These are phyloP conservation scores for Mico argentatus DNA, from an alignment of 2,797 vertebrate species.

Conservation along the genomic window DNA sequence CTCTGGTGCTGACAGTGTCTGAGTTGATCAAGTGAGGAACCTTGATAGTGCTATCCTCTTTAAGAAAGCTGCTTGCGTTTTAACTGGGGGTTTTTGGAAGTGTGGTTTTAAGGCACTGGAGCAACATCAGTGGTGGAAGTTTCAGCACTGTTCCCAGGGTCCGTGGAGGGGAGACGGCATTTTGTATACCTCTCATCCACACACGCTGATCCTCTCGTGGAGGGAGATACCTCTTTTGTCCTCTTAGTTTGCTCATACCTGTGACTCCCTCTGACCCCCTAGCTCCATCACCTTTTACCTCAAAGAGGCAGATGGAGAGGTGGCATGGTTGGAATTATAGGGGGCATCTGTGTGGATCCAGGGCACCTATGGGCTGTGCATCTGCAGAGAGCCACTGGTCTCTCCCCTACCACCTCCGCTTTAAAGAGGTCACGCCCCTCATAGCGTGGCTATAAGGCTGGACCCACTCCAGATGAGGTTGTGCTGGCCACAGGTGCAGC, in stretches of 20 bases:
- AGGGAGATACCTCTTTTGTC: neutral
- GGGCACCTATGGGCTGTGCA: rapidly evolving
- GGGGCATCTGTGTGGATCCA: neutral
- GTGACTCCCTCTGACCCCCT: neutral
- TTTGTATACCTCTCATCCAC: neutral
- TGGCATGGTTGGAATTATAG: neutral
- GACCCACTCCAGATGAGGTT: neutral
- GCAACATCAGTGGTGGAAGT: neutral
- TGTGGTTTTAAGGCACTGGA: neutral
- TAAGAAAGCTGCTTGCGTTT: neutral
- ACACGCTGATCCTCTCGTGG: neutral
- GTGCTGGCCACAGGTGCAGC: neutral
- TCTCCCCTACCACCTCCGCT: no score
- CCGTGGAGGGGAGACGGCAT: neutral
- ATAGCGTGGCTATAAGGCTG: neutral
- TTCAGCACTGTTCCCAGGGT: neutral
- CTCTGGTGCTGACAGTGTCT: neutral
- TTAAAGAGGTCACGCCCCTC: neutral
- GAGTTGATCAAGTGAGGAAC: neutral
- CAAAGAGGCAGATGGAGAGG: neutral
- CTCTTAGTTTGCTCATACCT: neutral
- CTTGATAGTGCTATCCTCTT: rapidly evolving
- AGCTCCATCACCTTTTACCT: neutral
- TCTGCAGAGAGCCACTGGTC: neutral
- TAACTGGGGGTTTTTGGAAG: neutral